phyloP scores from a whole-genome alignment of 2,113 vertebrate genomes.

The Ailuropoda melanoleuca region DNA sequence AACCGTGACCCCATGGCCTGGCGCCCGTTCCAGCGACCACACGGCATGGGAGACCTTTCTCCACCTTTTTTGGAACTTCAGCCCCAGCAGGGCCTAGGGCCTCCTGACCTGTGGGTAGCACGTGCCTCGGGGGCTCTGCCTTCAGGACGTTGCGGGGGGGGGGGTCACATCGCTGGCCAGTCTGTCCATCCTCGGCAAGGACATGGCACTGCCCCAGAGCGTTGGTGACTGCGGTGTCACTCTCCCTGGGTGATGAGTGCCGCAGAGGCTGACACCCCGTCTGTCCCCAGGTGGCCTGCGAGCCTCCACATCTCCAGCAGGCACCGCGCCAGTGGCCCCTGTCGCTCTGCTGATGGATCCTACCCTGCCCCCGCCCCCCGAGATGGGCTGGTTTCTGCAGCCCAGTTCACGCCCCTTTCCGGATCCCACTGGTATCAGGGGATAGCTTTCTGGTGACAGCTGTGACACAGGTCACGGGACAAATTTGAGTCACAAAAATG shows the following conservation, averaged over 20 bases:
- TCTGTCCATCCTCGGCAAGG: not conserved
- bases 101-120: constrained; percentile 38
- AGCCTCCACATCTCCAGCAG: constrained; percentile 54
- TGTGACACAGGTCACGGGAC: not conserved
- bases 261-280: not conserved
- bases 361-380: not conserved
- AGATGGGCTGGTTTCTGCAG: constrained; percentile 51
- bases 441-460: constrained; percentile 40
- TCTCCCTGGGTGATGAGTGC: not conserved
- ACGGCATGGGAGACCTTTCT: constrained; percentile 46
- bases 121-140: not conserved
- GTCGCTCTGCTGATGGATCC: constrained; percentile 47
- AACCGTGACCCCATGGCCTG: constrained; percentile 82
- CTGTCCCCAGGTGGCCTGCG: constrained; percentile 63
- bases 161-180: not conserved
- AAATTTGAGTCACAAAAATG: not conserved
- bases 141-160: not conserved
- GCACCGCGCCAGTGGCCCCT: not conserved
- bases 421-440: constrained; percentile 16
- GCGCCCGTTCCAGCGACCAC: constrained; percentile 78
- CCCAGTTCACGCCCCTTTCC: constrained; percentile 39
- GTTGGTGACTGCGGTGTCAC: fast-evolving
- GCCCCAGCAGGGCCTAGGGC: constrained; percentile 67
- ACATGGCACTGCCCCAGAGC: not conserved
- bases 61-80: constrained; percentile 66